Evolutionary conservation across 2,797 vertebrate genomes (phyloP), one percentile per base, ranked within the genome.

Genomic region (Florisuga fusca): DNA sequence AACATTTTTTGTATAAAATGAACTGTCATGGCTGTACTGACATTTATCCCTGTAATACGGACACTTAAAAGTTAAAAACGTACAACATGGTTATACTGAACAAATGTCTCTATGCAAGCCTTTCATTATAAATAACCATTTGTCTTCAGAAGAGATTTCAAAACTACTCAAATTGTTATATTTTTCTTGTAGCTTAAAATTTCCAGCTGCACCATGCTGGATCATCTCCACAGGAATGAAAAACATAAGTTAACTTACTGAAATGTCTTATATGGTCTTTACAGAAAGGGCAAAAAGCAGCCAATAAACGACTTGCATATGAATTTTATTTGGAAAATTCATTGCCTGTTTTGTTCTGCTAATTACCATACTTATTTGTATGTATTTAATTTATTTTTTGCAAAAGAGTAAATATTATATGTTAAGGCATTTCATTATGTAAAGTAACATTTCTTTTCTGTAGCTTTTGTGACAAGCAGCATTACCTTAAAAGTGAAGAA

Each of bases 141-240:
- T 80, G 16, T n/a, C 29, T 58, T 83, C 26, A 50, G 16, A 89
- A 84, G 50, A 77, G 14, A 76, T 93, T 82, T 90, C 50, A 69
- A 59, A 73, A 66, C 48, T 10, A 59, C 17, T 48, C 55, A 72
- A 87, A 84, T 54, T 36, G 45, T 71, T 90, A 6, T 19, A 10
- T 68, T 94, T 89, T 89, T 36, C 83, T 78, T 75, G 62, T 55
- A 41, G 53, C 53, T 88, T 79, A 69, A 63, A 78, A 43, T 93
- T 89, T 93, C 27, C 33, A 84, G 1, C 58, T 55, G 62, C 83
- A 84, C n/a, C 45, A 58, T 74, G 38, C 53, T 25, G 15, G 25
- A 38, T 38, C 79, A 90, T 59, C 53, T 87, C 20, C 55, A 66
- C 41, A 91, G 43, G 38, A 87, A 78, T 50, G 21, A 94, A 77